A percentile compares a stretch with the other conserved stretches of the same genome.
Conservation (phyloP, 1,140 invertebrate species). For the Campoletis sonorensis region DNA sequence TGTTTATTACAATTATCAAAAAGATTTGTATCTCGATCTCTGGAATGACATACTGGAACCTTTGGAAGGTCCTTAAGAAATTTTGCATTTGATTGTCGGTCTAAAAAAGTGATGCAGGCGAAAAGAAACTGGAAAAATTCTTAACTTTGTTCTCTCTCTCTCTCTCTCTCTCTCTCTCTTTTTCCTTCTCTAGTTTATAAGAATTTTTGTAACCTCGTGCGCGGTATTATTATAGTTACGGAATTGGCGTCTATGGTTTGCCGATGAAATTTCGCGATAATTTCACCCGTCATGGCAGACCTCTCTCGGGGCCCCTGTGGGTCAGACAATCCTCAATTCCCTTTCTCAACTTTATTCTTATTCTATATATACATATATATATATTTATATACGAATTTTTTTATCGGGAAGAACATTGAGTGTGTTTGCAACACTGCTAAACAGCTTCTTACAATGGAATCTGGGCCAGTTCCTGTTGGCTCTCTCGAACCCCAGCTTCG, state of each 20-base stretch:
- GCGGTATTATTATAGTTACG: conserved; percentile 21
- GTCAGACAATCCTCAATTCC: conserved; percentile 38
- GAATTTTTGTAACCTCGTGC: not conserved
- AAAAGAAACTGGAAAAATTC: not conserved
- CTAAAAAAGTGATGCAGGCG: not conserved
- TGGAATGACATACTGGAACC: not conserved
- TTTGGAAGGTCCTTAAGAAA: not conserved
- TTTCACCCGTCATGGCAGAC: conserved; percentile 18
- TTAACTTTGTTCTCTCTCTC: too few species aligned
- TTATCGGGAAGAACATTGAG: not conserved
- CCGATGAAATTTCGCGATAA: conserved; percentile 49
- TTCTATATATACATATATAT: not conserved
- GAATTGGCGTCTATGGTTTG: conserved; percentile 34
- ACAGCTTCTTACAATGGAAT: conserved; percentile 44
- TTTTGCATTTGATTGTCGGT: not conserved
- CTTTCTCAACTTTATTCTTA: conserved; percentile 30
- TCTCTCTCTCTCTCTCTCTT: not conserved
- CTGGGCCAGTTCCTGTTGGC: conserved; percentile 43
- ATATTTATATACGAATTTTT: too few species aligned
- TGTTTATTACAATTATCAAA: conserved; percentile 38
- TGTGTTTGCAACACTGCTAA: conserved; percentile 3
- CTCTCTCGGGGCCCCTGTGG: not conserved
- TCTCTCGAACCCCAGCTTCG: conserved; percentile 23
- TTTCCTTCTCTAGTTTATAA: not conserved
- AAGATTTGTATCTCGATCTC: conserved; percentile 27